Evolutionary conservation across 2,888 invertebrate genomes (phyloP).

Genomic region (Melinaea menophilus): DNA sequence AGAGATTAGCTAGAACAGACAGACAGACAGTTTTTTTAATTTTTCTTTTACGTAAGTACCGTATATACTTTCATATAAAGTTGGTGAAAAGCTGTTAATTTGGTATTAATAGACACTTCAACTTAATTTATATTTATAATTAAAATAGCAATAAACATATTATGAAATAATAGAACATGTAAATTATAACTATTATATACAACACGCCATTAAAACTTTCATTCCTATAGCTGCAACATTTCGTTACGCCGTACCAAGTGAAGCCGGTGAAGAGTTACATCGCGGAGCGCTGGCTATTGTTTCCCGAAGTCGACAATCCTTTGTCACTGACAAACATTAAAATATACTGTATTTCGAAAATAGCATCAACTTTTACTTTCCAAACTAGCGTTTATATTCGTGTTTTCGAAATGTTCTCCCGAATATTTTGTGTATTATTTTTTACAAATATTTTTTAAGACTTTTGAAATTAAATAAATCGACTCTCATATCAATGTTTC

Average conservation of each 20-base stretch:
- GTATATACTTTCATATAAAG: too few relatives aligned
- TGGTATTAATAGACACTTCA: too few relatives aligned
- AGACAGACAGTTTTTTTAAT: too few relatives aligned
- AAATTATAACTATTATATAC: not conserved
- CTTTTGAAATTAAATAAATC: too few relatives aligned
- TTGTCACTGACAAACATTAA: constrained; percentile 32
- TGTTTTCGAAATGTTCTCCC: not conserved
- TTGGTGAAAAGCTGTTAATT: too few relatives aligned
- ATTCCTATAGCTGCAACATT: not conserved
- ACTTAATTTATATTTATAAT: too few relatives aligned
- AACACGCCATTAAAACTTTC: not conserved
- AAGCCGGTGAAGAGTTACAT: constrained; percentile 9
- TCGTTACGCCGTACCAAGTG: constrained; percentile 3
- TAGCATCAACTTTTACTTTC: constrained; percentile 13
- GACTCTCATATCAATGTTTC: too few relatives aligned
- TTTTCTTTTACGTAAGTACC: too few relatives aligned
- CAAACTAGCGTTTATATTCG: constrained; percentile 3
- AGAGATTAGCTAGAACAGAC: too few relatives aligned
- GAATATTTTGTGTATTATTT: not conserved
- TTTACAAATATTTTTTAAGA: not conserved
- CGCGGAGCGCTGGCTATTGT: constrained; percentile 13
- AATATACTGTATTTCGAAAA: constrained; percentile 25
- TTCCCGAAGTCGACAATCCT: constrained; percentile 14
- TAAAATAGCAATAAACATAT: too few relatives aligned
- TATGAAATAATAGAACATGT: too few relatives aligned